Evolutionary conservation across 2,888 invertebrate species (phyloP).

Genomic region (Leucania comma): DNA sequence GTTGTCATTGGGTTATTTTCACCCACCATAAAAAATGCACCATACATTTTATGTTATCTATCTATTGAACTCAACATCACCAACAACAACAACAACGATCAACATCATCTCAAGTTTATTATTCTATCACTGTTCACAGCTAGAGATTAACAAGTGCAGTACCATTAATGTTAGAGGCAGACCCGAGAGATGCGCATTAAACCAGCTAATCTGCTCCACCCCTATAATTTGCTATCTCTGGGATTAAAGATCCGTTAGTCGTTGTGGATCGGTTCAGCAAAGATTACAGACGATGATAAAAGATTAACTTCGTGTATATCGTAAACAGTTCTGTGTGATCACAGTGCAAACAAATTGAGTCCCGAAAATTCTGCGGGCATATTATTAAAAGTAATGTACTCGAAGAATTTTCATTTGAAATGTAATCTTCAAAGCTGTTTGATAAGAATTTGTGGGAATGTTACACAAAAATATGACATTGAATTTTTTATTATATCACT

Average conservation of each 20-base stretch:
- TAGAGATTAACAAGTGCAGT: conserved; percentile 43
- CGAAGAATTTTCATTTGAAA: conserved; percentile 12
- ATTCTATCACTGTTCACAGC: conserved; percentile 16
- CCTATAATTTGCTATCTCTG: conserved; percentile 60
- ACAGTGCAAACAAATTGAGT: conserved; percentile 26
- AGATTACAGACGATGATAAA: conserved; percentile 56
- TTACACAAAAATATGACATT: background rate
- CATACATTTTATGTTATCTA: too few species aligned
- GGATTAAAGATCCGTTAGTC: conserved; percentile 49
- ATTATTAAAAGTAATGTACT: conserved; percentile 14
- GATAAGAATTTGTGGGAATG: background rate
- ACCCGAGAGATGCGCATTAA: conserved; percentile 35
- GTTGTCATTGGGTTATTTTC: too few species aligned
- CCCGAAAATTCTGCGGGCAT: conserved; percentile 9
- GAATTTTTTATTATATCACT: conserved; percentile 6
- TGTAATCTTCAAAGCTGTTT: conserved; percentile 2
- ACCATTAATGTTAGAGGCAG: conserved; percentile 6
- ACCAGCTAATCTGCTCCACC: conserved; percentile 45
- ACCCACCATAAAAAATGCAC: too few species aligned
- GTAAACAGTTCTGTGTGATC: conserved; percentile 24
- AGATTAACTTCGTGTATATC: conserved; percentile 17
- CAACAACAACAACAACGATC: too few species aligned
- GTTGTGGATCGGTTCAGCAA: conserved; percentile 37
- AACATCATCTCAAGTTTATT: conserved; percentile 2
- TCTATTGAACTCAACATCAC: conserved; percentile 7